Base-by-base conservation (phyloP, 2,797 vertebrate genomes). In the Eutrigla gurnardus region DNA sequence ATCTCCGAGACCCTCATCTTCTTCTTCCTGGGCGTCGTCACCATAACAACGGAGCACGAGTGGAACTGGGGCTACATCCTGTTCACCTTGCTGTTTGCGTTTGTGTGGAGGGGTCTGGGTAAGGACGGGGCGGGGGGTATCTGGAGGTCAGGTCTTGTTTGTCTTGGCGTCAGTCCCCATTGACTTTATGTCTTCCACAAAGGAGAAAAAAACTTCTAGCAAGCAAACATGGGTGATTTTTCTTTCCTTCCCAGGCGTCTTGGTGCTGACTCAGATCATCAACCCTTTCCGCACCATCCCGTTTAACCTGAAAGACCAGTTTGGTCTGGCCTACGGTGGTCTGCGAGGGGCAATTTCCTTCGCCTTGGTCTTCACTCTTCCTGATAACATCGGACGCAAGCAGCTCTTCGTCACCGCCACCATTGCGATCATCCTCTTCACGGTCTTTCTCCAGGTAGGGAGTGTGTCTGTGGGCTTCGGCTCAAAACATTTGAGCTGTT, bases 31-130 rank as follows among this genome's bases (percentile, higher is more conserved):
- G 98, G 98, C 0, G 96, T 99, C 66, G 96, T 97, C 80, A 98
- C 98, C 1, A 93, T 99, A 50, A 98, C 97, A 10, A 97, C 96
- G 25, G 96, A 97, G 4, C 98, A 99, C 0, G 96, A 99, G 84
- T 99, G 97, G 97, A 99, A 98, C 93, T 98, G 97, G 97, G 96
- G 94, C 67, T 99, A 98, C 5, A 96, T 99, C 82, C 92, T 97
- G 82, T 99, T 97, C 93, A 99, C 97, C 0, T 88, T 99, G 79
- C 92, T 97, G 52, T 99, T 99, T 87, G 96, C 97, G 66, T 95
- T 99, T n/a, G 63, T 98, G 42, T 99, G 98, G 98, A 93, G 98
- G 75, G 95, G 95, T 1, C 86, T 97, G 58, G 98, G 98, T 99
- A 93, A 94, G 93, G 14, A 66, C 12, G 50, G 35, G 11, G 32